Evolutionary conservation across 1,140 invertebrate species (phyloP).

Genomic region (Trichonephila clavipes): DNA sequence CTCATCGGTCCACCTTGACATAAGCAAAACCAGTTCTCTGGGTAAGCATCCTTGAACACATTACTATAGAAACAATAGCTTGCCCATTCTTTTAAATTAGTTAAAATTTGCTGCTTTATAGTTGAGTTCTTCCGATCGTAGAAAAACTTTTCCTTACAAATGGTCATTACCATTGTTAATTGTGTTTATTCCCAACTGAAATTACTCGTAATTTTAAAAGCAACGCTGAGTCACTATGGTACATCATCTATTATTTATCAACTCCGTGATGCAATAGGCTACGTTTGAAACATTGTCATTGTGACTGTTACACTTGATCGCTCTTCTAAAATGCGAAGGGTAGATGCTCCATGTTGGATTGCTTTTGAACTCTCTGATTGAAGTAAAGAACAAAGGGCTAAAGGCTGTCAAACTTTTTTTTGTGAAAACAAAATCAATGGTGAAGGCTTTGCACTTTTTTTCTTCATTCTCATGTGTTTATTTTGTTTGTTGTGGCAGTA

Average conservation of each 20-base stretch:
- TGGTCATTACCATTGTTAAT: not conserved
- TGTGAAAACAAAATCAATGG: not conserved
- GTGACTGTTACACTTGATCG: constrained; percentile 36
- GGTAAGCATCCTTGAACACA: too few species aligned
- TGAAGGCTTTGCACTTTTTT: not conserved
- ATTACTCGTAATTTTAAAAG: not conserved
- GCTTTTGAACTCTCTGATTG: constrained; percentile 10
- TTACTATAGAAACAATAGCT: too few species aligned
- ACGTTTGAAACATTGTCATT: not conserved
- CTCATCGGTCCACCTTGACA: not conserved
- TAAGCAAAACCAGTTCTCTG: not conserved
- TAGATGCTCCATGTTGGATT: not conserved
- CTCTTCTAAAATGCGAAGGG: not conserved
- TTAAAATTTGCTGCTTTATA: not conserved
- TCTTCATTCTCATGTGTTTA: not conserved
- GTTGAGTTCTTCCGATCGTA: not conserved
- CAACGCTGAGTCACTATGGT: not conserved
- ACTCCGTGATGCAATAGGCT: not conserved
- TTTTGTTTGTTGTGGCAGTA: not conserved
- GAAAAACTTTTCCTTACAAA: not conserved
- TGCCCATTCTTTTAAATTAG: too few species aligned
- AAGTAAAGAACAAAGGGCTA: not conserved
- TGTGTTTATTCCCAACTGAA: not conserved
- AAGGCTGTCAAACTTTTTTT: not conserved
- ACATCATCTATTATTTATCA: not conserved